Conservation (phyloP, 2,888 invertebrate genomes). For the Lypha dubia region DNA sequence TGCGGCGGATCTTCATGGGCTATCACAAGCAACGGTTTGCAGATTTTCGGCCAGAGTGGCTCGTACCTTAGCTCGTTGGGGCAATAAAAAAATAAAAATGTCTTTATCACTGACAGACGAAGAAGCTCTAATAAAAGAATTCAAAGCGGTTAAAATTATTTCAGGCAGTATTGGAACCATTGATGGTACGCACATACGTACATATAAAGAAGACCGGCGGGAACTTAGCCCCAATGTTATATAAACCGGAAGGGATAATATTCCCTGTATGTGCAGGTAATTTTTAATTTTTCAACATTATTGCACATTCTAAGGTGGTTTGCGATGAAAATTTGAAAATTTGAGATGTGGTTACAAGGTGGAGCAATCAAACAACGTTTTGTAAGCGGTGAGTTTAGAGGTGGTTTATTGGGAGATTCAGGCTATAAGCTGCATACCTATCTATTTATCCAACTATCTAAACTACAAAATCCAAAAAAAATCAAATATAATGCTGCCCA, state of each 20-base stretch:
- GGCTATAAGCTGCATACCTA: background rate
- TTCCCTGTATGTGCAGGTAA: too few relatives aligned
- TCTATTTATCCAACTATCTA: background rate
- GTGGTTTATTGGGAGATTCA: background rate
- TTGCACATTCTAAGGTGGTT: background rate
- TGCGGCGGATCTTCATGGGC: too few relatives aligned
- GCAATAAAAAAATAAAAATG: background rate
- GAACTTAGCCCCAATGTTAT: background rate
- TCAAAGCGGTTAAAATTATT: background rate
- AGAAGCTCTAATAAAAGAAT: background rate
- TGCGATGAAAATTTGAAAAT: background rate
- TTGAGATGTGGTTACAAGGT: background rate
- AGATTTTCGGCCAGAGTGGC: too few relatives aligned
- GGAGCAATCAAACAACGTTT: background rate
- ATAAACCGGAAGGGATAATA: too few relatives aligned
- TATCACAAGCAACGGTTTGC: too few relatives aligned
- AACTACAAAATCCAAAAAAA: conserved; percentile 3
- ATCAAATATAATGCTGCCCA: background rate
- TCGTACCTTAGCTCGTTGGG: background rate
- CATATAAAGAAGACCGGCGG: background rate
- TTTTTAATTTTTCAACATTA: background rate
- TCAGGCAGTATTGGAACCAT: background rate
- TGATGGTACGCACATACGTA: too few relatives aligned
- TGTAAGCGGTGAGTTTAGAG: background rate
- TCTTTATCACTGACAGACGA: background rate